These are phyloP conservation scores for Dysidea cf. avara DNA, from an alignment of 37 sponge, comb jelly and placozoan genomes.

Conservation along the genomic window DNA sequence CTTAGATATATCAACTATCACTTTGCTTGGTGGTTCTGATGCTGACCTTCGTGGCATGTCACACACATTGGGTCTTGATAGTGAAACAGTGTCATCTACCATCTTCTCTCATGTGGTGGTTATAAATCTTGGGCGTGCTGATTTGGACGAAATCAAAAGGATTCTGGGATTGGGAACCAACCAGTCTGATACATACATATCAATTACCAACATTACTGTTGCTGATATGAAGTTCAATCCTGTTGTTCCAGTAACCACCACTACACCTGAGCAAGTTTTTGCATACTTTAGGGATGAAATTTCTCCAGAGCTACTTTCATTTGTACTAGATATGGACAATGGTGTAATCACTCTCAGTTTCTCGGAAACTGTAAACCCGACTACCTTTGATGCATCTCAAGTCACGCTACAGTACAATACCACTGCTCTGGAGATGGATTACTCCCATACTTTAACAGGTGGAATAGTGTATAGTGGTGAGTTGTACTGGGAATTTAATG, in stretches of 20 bases:
- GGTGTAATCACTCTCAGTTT: constrained; percentile 61
- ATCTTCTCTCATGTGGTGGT: constrained; percentile 54
- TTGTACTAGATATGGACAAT: constrained; percentile 74
- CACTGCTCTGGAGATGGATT: neutral
- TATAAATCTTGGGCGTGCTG: constrained; percentile 49
- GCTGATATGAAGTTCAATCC: constrained; percentile 72
- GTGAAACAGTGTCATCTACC: constrained; percentile 35
- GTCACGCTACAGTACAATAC: constrained; percentile 50
- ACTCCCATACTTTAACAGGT: constrained; percentile 38
- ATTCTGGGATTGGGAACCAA: constrained; percentile 54
- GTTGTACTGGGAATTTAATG: constrained; percentile 20
- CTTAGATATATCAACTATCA: constrained; percentile 45
- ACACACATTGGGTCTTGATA: constrained; percentile 30
- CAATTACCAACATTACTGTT: constrained; percentile 35
- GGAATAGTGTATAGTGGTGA: constrained; percentile 10
- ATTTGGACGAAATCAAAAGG: constrained; percentile 80
- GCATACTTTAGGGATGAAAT: constrained; percentile 45
- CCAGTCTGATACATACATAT: constrained; percentile 59
- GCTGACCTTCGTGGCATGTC: neutral
- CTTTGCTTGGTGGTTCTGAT: constrained; percentile 49
- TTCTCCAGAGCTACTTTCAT: constrained; percentile 42
- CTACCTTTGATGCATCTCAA: constrained; percentile 60
- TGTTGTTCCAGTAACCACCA: constrained; percentile 25
- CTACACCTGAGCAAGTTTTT: constrained; percentile 47
- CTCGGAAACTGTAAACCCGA: constrained; percentile 76